These are phyloP conservation scores for Petrophora chlorosata DNA, from an alignment of 2,888 invertebrate species.

Conservation along the genomic window DNA sequence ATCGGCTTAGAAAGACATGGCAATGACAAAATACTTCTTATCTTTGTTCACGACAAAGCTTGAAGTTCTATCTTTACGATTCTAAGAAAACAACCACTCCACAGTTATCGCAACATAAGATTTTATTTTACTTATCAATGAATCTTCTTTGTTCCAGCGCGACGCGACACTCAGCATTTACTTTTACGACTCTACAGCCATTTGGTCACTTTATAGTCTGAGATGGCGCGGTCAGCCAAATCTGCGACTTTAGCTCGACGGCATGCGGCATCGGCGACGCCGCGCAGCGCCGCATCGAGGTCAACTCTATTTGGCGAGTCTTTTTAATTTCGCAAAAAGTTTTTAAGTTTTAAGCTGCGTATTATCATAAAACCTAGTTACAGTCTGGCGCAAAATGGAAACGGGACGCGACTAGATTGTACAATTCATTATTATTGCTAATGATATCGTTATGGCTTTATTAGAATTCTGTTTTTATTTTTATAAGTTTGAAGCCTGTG, in stretches of 20 bases:
- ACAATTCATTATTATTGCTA: no score
- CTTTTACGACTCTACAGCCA: slow-evolving; percentile 28
- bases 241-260: slow-evolving; percentile 24
- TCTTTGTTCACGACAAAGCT: no score
- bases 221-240: slow-evolving; percentile 30
- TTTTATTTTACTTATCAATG: slow-evolving; percentile 17
- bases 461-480: no score
- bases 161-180: slow-evolving; percentile 16
- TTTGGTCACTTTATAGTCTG: slow-evolving; percentile 33
- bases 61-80: no score
- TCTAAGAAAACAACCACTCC: no score
- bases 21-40: no score
- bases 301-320: slow-evolving; percentile 8
- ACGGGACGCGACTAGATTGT: no score
- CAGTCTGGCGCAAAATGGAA: no score
- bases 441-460: no score
- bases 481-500: no score
- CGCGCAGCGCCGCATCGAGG: slow-evolving; percentile 18
- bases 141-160: slow-evolving; percentile 9
- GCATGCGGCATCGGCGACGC: no score
- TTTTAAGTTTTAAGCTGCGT: neutral
- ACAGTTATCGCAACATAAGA: neutral
- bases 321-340: slow-evolving; percentile 8
- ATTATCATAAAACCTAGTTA: neutral
- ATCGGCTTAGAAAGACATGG: no score